Percentiles rank a stretch among this genome's conserved stretches.
Evolutionary conservation across 2,113 vertebrate genomes (phyloP).

Genomic region (Laterallus jamaicensis): DNA sequence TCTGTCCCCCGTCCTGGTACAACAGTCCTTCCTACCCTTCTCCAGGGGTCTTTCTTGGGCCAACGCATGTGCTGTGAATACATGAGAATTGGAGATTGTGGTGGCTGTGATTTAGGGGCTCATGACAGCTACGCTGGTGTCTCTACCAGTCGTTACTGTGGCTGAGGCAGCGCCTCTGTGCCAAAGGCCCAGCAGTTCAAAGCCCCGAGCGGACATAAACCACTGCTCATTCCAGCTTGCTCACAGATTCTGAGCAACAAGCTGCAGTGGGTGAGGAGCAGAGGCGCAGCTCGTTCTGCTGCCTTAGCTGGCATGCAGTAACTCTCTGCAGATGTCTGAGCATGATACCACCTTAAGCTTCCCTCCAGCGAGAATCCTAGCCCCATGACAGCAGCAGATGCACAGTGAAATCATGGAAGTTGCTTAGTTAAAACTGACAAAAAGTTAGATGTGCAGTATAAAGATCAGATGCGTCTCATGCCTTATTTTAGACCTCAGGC

Average conservation of each 20-base stretch:
- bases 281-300: not conserved
- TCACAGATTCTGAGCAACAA: not conserved
- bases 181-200: not conserved
- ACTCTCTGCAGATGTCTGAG: not conserved
- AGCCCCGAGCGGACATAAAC: not conserved
- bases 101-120: not conserved
- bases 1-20: not conserved
- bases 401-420: not conserved
- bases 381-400: not conserved
- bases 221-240: not conserved
- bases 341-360: not conserved
- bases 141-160: not conserved
- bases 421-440: not conserved
- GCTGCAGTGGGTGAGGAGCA: not conserved
- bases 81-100: not conserved
- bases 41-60: not conserved
- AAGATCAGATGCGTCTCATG: not conserved
- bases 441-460: not conserved
- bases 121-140: not conserved
- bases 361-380: not conserved
- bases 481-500: not conserved
- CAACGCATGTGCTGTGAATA: rapidly evolving
- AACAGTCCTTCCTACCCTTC: not conserved
- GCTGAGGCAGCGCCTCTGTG: not conserved
- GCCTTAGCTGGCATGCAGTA: not conserved